Conservation (phyloP, 2,113 vertebrate species). For the Ammospiza nelsoni region DNA sequence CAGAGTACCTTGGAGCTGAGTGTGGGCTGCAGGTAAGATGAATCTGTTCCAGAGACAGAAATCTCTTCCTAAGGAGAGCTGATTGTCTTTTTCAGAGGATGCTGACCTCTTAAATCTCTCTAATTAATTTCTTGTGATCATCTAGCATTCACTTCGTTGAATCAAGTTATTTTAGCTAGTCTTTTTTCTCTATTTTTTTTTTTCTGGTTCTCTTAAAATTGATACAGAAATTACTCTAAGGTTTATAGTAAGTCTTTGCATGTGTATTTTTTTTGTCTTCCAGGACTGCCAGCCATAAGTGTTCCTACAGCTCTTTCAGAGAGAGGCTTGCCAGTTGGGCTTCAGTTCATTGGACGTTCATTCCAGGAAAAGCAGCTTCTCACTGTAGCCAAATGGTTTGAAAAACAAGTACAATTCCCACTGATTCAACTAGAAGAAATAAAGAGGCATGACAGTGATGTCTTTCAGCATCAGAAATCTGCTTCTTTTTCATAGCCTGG, state of each 20-base stretch:
- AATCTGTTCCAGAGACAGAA: neutral
- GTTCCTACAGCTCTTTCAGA: conserved; percentile 86
- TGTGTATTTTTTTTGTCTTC: neutral
- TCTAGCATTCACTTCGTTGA: neutral
- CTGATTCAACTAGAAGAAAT: conserved; percentile 73
- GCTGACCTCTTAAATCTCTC: neutral
- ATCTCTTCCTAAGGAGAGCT: neutral
- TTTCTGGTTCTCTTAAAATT: neutral
- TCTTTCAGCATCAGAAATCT: conserved; percentile 61
- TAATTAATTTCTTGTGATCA: neutral
- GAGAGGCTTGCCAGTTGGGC: conserved; percentile 88
- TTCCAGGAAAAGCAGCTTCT: conserved; percentile 89
- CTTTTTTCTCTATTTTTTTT: neutral
- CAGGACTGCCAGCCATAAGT: conserved; percentile 90
- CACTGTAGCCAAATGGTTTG: conserved; percentile 89
- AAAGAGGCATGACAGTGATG: neutral
- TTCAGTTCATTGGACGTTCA: conserved; percentile 90
- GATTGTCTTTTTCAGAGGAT: neutral
- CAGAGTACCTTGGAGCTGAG: neutral
- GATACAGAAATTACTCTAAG: neutral
- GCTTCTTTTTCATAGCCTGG: conserved; percentile 28
- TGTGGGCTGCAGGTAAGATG: neutral
- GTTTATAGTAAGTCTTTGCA: neutral
- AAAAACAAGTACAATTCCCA: conserved; percentile 89
- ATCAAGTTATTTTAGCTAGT: neutral